Conservation (phyloP, 2,797 vertebrate genomes). For the Poecilia picta region DNA sequence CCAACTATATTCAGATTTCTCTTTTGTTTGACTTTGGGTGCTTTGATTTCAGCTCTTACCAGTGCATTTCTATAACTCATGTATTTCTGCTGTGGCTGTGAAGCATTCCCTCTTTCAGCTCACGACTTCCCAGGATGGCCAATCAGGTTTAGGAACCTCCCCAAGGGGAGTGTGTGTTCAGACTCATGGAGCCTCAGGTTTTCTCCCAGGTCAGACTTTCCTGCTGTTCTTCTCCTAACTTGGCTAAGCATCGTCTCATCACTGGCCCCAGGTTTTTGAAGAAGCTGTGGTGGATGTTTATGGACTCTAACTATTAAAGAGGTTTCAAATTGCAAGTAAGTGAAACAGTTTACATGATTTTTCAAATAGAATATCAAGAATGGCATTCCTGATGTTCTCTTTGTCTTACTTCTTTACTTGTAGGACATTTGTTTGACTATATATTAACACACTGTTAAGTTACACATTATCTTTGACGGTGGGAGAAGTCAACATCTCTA, state of each 20-base stretch:
- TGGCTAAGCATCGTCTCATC: constrained; percentile 25
- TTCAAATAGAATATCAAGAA: neutral
- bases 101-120: constrained; percentile 28
- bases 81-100: neutral
- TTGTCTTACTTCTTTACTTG: neutral
- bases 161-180: constrained; percentile 34
- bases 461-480: constrained; percentile 5
- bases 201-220: constrained; percentile 48
- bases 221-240: constrained; percentile 35
- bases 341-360: constrained; percentile 12
- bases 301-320: constrained; percentile 32
- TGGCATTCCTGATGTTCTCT: neutral
- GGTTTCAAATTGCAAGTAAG: constrained; percentile 47
- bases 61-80: constrained; percentile 2
- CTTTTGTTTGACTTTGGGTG: neutral
- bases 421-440: neutral
- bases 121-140: constrained; percentile 27
- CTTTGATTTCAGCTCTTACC: constrained; percentile 5
- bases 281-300: constrained; percentile 17
- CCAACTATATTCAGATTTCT: neutral
- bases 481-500: neutral
- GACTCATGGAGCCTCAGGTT: constrained; percentile 23
- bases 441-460: neutral
- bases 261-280: constrained; percentile 18
- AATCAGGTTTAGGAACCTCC: constrained; percentile 56